phyloP scores from a whole-genome alignment of 2,888 invertebrate genomes.

The Hemistola chrysoprasaria region DNA sequence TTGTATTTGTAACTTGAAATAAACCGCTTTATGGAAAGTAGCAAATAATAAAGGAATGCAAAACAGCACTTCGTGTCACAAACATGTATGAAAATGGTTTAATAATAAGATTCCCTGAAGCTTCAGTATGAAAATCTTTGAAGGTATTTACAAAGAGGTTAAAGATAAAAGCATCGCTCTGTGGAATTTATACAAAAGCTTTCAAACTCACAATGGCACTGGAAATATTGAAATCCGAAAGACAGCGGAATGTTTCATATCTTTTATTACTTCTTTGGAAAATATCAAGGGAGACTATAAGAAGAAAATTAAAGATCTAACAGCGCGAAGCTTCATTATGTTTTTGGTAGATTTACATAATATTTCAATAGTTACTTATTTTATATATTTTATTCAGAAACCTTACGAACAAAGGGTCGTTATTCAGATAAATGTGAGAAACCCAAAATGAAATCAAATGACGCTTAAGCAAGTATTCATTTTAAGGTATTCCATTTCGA shows the following conservation, averaged over 20 bases:
- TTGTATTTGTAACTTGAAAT: too few species aligned
- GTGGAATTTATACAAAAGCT: constrained; percentile 52
- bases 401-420: too few species aligned
- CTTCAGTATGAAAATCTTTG: constrained; percentile 1
- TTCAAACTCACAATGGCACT: constrained; percentile 44
- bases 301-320: constrained; percentile 8
- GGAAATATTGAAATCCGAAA: constrained; percentile 43
- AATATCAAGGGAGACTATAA: constrained; percentile 14
- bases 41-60: too few species aligned
- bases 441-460: too few species aligned
- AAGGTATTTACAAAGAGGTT: constrained; percentile 51
- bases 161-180: constrained; percentile 56
- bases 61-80: too few species aligned
- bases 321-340: background rate
- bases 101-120: background rate
- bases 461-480: too few species aligned
- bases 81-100: constrained; percentile 1
- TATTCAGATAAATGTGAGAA: too few species aligned
- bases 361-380: too few species aligned
- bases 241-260: constrained; percentile 26
- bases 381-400: too few species aligned
- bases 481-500: too few species aligned
- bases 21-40: too few species aligned
- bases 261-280: constrained; percentile 23
- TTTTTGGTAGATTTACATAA: too few species aligned